A percentile compares a stretch with the other conserved stretches of the same genome.
Conservation (phyloP, 2,888 invertebrate genomes). For the Stenotaenia linearis region DNA sequence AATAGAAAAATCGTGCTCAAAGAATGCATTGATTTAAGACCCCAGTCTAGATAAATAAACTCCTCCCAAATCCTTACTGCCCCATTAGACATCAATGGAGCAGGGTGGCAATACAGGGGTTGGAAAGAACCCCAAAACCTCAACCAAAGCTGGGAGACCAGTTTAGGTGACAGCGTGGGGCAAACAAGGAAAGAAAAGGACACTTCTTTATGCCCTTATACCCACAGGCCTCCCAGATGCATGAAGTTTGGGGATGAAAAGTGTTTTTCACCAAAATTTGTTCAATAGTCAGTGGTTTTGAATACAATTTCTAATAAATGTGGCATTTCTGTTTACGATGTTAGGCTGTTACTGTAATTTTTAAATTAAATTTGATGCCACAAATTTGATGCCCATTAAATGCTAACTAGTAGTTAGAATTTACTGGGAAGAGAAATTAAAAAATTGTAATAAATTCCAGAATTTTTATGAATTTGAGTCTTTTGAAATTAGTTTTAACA, state of each 20-base stretch:
- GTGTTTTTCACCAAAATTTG: background rate
- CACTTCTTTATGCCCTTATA: conserved; percentile 21
- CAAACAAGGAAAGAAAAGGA: background rate
- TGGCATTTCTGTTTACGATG: background rate
- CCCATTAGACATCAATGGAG: conserved; percentile 17
- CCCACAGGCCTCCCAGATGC: background rate
- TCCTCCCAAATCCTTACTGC: conserved; percentile 16
- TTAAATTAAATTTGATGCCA: too few species aligned
- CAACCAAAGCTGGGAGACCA: background rate
- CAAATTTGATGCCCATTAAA: too few species aligned
- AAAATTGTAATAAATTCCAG: background rate
- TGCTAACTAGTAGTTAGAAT: too few species aligned
- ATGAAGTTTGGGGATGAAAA: background rate
- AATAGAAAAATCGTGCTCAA: background rate
- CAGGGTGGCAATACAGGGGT: conserved; percentile 17
- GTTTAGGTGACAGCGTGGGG: conserved; percentile 5
- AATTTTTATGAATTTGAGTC: background rate
- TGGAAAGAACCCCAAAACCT: background rate
- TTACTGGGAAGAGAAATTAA: too few species aligned
- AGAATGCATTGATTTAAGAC: background rate
- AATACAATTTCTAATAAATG: background rate
- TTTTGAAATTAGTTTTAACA: background rate
- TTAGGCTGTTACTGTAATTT: too few species aligned
- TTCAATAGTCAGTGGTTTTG: background rate
- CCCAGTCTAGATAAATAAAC: background rate